Evolutionary conservation across 2,888 invertebrate genomes (phyloP).

Genomic region (Blastobasis adustella): DNA sequence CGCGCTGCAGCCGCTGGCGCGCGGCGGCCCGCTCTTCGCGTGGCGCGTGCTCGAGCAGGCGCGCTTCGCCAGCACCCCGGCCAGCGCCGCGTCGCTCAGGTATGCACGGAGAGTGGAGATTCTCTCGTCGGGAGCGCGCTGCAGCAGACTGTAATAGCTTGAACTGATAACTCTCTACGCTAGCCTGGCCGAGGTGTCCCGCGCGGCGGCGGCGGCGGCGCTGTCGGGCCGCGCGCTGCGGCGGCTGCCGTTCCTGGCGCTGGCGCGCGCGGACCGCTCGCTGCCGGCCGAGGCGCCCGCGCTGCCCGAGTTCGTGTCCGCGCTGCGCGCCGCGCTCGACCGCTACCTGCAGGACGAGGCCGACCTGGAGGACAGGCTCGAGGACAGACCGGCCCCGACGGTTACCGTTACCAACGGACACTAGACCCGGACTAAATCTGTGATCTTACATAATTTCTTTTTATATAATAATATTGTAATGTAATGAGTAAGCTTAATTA

Average conservation of each 20-base stretch:
- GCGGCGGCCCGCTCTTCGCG: constrained; percentile 60
- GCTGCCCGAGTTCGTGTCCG: constrained; percentile 27
- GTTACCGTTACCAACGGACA: constrained; percentile 1
- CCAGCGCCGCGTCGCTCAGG: constrained; percentile 27
- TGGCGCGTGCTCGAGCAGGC: constrained; percentile 44
- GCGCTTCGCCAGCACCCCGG: constrained; percentile 36
- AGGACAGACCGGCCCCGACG: constrained; percentile 12
- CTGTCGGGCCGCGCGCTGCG: constrained; percentile 90
- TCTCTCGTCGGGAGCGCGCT: too few species aligned
- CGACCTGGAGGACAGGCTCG: constrained; percentile 14
- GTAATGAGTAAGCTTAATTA: too few species aligned
- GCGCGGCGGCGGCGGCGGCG: constrained; percentile 50
- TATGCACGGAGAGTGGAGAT: too few species aligned
- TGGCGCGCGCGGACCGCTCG: constrained; percentile 66
- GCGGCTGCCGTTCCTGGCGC: constrained; percentile 92
- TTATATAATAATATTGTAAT: neutral
- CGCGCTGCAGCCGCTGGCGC: constrained; percentile 49
- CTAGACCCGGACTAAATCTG: neutral
- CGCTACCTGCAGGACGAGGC: constrained; percentile 34
- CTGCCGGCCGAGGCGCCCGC: constrained; percentile 10
- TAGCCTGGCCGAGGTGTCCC: constrained; percentile 28
- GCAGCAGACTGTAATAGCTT: too few species aligned
- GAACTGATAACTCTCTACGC: too few species aligned
- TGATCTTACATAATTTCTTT: neutral
- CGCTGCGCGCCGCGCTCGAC: constrained; percentile 32